A percentile compares a stretch with the other conserved stretches of the same genome.
Conservation (phyloP, 2,797 vertebrate genomes). For the Pagetopsis macropterus region DNA sequence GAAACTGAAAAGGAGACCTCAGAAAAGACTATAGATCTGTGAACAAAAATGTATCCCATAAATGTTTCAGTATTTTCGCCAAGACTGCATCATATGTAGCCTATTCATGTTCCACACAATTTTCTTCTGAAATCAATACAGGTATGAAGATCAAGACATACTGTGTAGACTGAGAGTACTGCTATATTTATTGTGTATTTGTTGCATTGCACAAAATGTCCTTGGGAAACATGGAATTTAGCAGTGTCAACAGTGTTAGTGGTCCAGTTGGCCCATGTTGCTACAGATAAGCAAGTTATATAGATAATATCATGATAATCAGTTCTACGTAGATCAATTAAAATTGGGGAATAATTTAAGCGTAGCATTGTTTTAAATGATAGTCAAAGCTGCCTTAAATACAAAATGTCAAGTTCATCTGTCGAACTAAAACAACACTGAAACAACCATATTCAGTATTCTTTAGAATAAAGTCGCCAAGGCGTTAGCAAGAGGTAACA, state of each 20-base stretch:
- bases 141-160: background rate
- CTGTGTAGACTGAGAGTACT: background rate
- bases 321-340: background rate
- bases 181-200: background rate
- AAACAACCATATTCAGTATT: background rate
- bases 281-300: background rate
- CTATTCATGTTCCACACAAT: background rate
- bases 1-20: background rate
- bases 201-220: background rate
- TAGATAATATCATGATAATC: background rate
- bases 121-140: background rate
- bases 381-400: background rate
- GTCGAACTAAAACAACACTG: background rate
- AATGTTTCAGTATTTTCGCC: background rate
- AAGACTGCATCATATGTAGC: background rate
- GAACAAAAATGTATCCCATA: background rate
- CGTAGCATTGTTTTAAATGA: background rate
- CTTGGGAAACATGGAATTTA: background rate
- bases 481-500: background rate
- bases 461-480: background rate
- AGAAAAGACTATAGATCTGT: conserved; percentile 4
- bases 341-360: background rate
- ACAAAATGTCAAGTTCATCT: background rate
- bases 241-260: too few species aligned
- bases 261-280: background rate